These are phyloP conservation scores for Pammene aurita DNA, from an alignment of 2,888 invertebrate species.

Conservation along the genomic window DNA sequence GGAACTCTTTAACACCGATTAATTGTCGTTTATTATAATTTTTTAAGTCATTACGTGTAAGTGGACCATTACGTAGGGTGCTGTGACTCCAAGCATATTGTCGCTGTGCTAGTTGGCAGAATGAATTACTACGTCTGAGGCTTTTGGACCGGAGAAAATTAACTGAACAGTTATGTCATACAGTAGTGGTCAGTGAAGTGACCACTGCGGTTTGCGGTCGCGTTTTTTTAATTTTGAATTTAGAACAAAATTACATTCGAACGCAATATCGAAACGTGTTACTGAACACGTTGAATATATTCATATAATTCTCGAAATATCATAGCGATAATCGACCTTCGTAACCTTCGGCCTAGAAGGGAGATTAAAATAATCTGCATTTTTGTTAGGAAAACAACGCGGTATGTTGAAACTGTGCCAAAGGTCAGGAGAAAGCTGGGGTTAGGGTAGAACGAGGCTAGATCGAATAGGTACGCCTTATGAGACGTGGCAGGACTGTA, in stretches of 20 bases:
- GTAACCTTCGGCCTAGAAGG: conserved; percentile 65
- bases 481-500: conserved; percentile 19
- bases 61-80: conserved; percentile 46
- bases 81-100: conserved; percentile 42
- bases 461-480: conserved; percentile 39
- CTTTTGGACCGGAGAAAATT: conserved; percentile 51
- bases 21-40: too few species aligned
- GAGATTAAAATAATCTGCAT: conserved; percentile 56
- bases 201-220: conserved; percentile 52
- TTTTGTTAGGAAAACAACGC: conserved; percentile 64
- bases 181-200: conserved; percentile 28
- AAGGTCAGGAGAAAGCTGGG: conserved; percentile 82
- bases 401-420: conserved; percentile 68
- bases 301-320: conserved; percentile 5
- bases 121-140: conserved; percentile 38
- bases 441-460: conserved; percentile 42
- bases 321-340: conserved; percentile 44
- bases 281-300: conserved; percentile 18
- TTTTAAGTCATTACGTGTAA: conserved; percentile 45
- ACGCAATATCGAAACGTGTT: conserved; percentile 15
- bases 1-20: too few species aligned
- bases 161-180: conserved; percentile 44
- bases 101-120: conserved; percentile 45
- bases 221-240: conserved; percentile 40
- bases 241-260: conserved; percentile 28